Conservation (phyloP, 2,888 invertebrate species). For the Pammene fasciana region DNA sequence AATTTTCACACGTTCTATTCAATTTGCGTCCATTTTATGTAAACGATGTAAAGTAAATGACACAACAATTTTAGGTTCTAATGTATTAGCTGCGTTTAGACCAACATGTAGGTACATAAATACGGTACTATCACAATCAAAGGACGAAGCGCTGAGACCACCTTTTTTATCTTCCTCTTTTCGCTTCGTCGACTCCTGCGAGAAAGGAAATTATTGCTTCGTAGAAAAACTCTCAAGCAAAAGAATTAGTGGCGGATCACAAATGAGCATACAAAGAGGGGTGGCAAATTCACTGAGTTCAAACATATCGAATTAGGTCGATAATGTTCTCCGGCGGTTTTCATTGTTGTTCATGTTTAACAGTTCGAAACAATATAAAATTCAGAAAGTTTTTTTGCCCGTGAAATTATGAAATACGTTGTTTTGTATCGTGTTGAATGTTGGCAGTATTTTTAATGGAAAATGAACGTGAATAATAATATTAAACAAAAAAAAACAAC, state of each 20-base stretch:
- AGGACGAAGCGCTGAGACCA: slow-evolving; percentile 69
- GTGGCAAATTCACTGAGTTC: slow-evolving; percentile 53
- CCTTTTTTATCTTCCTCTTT: slow-evolving; percentile 74
- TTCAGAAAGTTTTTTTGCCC: neutral
- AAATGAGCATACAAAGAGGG: slow-evolving; percentile 65
- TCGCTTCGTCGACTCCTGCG: slow-evolving; percentile 67
- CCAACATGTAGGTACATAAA: slow-evolving; percentile 40
- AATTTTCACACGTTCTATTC: no score
- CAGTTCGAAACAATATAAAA: slow-evolving; percentile 11
- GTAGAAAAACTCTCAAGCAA: slow-evolving; percentile 63
- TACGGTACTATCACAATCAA: slow-evolving; percentile 54
- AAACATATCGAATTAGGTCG: slow-evolving; percentile 40
- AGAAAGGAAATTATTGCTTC: slow-evolving; percentile 72
- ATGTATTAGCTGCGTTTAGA: neutral
- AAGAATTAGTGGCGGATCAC: slow-evolving; percentile 58
- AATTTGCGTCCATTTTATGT: no score
- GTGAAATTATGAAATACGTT: neutral
- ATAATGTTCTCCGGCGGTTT: slow-evolving; percentile 25
- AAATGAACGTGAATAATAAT: slow-evolving; percentile 9
- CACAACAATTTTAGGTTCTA: neutral
- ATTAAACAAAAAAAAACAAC: no score
- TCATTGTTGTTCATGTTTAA: slow-evolving; percentile 26
- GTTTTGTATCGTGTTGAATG: neutral
- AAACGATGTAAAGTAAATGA: no score
- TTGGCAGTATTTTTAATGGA: slow-evolving; percentile 13